Base-by-base conservation (phyloP, 2,113 vertebrate species). In the Romanogobio albipinnatus region DNA sequence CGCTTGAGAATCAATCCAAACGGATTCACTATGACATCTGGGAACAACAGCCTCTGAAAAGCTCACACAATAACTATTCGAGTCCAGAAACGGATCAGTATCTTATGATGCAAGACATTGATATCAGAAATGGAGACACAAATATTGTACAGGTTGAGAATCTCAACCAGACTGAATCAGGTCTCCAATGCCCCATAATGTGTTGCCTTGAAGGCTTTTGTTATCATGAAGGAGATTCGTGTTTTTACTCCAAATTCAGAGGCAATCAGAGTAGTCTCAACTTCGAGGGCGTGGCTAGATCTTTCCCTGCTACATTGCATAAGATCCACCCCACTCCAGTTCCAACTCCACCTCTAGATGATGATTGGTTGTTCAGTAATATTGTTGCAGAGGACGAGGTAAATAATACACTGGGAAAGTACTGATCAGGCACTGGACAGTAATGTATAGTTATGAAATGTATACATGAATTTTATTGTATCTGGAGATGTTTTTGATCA, bases 231-330 rank as follows among this genome's bases (percentile, higher is more conserved):
- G 53, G 77, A 39, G 85, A 84, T 33, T 49, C 70, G 4, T 90
- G 81, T 43, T 89, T 86, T 76, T 81, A 88, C 84, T 58, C 39
- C 0, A 83, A 71, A 19, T 61, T 49, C 61, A 84, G 82, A 73
- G 64, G n/a, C 19, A 64, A 85, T 75, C 75, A 49, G 17, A 68
- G 51, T 33, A 75, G 87, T 7, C 84, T 85, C 24, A 91, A 84
- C 0, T 95, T 94, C 84, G 91, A 93, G 39, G 95, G 95, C 3
- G 90, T 96, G n/a, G 95, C 95, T 64, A 92, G 92, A 76, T 95
- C 94, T 0, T 96, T 95, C 77, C 86, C 89, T 3, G 92, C 89
- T 7, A 89, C 92, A 0, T 62, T 64, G 49, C 76, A 85, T 39
- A 86, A 85, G 9, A 66, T 76, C n/a, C 87, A 89, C 36, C 68